These are phyloP conservation scores for Eupithecia vulgata DNA, from an alignment of 2,888 invertebrate genomes.

Conservation along the genomic window DNA sequence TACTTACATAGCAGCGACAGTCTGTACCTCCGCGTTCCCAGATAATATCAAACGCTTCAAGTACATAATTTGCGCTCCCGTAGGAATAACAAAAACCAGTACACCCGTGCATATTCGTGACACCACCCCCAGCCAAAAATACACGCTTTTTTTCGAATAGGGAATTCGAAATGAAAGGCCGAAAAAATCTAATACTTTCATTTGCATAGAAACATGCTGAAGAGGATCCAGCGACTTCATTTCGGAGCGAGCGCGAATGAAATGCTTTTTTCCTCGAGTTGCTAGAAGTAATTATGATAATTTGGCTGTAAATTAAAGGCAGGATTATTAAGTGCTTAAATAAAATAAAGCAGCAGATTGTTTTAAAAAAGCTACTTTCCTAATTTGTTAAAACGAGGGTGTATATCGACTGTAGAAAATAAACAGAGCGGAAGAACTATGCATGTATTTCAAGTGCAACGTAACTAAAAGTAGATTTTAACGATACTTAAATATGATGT, in stretches of 20 bases:
- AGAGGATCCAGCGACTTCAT: constrained; percentile 52
- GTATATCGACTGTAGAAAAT: constrained; percentile 14
- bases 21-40: constrained; percentile 56
- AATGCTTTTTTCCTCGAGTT: constrained; percentile 29
- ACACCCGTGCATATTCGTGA: constrained; percentile 48
- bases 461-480: no score
- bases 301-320: constrained; percentile 34
- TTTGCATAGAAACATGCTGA: constrained; percentile 55
- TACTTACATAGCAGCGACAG: constrained; percentile 61
- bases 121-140: constrained; percentile 54
- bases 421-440: background rate
- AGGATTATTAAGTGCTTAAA: constrained; percentile 35
- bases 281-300: constrained; percentile 35
- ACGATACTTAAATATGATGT: no score
- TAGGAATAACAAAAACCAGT: constrained; percentile 54
- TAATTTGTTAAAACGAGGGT: constrained; percentile 24
- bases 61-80: constrained; percentile 55
- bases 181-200: constrained; percentile 53
- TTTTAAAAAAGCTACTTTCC: constrained; percentile 18
- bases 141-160: constrained; percentile 47
- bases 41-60: constrained; percentile 52
- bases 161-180: constrained; percentile 62
- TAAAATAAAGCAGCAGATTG: constrained; percentile 33
- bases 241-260: constrained; percentile 40
- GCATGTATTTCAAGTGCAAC: no score